phyloP scores from a whole-genome alignment of 37 sponge, comb jelly and placozoan genomes.

The Oopsacas minuta region DNA sequence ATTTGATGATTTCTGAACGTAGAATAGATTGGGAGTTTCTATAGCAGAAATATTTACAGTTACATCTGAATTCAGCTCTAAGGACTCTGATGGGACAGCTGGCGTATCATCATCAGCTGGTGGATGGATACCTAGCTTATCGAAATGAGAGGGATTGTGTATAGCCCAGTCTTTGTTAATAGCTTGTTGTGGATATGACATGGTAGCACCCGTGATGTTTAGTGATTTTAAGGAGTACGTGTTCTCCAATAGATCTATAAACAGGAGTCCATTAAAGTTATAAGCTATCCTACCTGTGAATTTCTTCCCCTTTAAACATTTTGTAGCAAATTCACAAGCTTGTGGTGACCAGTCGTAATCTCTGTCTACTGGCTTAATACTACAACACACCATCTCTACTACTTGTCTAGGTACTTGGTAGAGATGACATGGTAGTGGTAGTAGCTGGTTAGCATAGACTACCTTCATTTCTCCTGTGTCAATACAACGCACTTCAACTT shows the following conservation, averaged over 20 bases:
- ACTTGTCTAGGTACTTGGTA: slow-evolving; percentile 35
- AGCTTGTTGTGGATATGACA: background rate
- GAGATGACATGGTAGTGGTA: slow-evolving; percentile 34
- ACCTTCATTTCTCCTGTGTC: slow-evolving; percentile 37
- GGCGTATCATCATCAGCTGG: background rate
- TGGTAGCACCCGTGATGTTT: background rate
- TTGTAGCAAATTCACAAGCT: background rate
- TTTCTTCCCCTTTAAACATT: background rate
- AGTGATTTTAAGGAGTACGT: background rate
- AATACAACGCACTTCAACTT: slow-evolving; percentile 38
- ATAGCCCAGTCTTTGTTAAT: background rate
- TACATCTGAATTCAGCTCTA: background rate
- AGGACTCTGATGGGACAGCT: background rate
- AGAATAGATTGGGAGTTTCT: slow-evolving; percentile 29
- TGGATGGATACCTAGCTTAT: background rate
- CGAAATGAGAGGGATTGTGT: background rate
- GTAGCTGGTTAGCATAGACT: slow-evolving; percentile 48
- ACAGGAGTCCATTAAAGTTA: background rate
- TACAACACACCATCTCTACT: slow-evolving; percentile 40
- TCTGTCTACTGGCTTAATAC: slow-evolving; percentile 35
- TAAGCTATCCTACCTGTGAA: background rate
- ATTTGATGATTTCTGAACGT: slow-evolving; percentile 26
- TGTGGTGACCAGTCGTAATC: slow-evolving; percentile 51
- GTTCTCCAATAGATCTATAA: background rate
- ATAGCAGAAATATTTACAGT: slow-evolving; percentile 29